Base-by-base conservation (phyloP, 2,797 vertebrate species). In the Crenuchus spilurus region DNA sequence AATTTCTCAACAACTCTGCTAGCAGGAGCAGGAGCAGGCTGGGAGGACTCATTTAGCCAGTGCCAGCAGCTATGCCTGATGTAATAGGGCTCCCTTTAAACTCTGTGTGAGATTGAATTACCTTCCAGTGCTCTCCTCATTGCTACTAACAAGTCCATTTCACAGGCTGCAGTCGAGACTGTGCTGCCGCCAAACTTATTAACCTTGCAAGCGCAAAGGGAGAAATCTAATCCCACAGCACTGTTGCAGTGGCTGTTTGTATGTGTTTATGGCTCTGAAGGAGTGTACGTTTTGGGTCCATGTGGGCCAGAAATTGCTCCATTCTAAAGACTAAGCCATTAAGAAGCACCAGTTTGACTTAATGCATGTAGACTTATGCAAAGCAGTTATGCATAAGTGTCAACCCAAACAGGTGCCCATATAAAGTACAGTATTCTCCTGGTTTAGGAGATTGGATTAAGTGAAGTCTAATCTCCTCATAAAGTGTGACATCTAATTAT, bases 101-200 rank as follows among this genome's bases (percentile, higher is more conserved):
- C 80, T 79, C 77, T 66, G 69, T 62, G 69, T 72, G 72, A 79
- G 80, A 82, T 62, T 82, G 74, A 84, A 86, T 85, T 82, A 82
- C 76, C 70, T 74, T 80, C 66, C 70, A 74, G 42, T 74, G 31
- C 57, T 75, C 67, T 80, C 61, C 75, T 80, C 76, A 70, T 74
- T 80, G 70, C 78, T 64, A 31, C 70, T 82, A 82, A 82, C 76
- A 83, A 75, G 80, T 83, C 74, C 71, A 79, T 82, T 84, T 83
- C 72, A 82, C 74, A 82, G 75, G 73, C 71, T 62, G 39, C 54
- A 69, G 37, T 46, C 37, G 60, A 74, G 65, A 39, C 66, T 79
- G 60, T 64, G 52, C 76, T 69, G 52, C 52, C 28, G 10, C 55
- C 75, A 76, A 75, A 70, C 41, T 58, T 78, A 81, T 83, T 84